A percentile compares a stretch with the other conserved stretches of the same genome.
These are phyloP conservation scores for Scaptomyza caliginosa DNA, from an alignment of 2,888 invertebrate species.

Conservation along the genomic window DNA sequence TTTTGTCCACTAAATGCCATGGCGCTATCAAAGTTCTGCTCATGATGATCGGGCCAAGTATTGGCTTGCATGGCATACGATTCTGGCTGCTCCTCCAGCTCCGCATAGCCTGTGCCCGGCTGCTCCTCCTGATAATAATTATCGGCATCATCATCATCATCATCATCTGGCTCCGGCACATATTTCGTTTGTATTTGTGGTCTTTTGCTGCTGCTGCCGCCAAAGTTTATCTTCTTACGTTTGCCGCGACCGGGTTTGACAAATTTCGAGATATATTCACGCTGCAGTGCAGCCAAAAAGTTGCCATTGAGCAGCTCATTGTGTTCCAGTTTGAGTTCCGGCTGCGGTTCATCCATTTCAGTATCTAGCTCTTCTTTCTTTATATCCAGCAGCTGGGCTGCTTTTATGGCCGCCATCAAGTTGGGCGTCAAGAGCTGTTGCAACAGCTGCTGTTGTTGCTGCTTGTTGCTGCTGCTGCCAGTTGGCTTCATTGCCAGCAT, in stretches of 20 bases:
- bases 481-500: constrained; percentile 28
- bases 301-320: constrained; percentile 71
- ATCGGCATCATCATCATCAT: constrained; percentile 71
- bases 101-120: constrained; percentile 20
- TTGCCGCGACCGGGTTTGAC: constrained; percentile 20
- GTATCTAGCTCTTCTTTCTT: constrained; percentile 1
- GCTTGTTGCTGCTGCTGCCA: constrained; percentile 9
- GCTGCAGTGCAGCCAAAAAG: constrained; percentile 76
- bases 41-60: constrained; percentile 7
- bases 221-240: constrained; percentile 41
- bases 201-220: constrained; percentile 1
- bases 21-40: constrained; percentile 54
- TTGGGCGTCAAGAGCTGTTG: constrained; percentile 71
- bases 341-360: constrained; percentile 20
- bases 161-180: constrained; percentile 41
- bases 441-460: constrained; percentile 60
- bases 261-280: constrained; percentile 64
- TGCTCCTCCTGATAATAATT: constrained; percentile 42
- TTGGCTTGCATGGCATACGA: constrained; percentile 1
- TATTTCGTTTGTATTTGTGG: constrained; percentile 1
- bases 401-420: constrained; percentile 52
- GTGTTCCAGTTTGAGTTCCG: constrained; percentile 42
- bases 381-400: constrained; percentile 37
- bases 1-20: constrained; percentile 56
- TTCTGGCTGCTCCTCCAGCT: constrained; percentile 2